Evolutionary conservation across 2,888 invertebrate species (phyloP).

Genomic region (Diogma glabrata): DNA sequence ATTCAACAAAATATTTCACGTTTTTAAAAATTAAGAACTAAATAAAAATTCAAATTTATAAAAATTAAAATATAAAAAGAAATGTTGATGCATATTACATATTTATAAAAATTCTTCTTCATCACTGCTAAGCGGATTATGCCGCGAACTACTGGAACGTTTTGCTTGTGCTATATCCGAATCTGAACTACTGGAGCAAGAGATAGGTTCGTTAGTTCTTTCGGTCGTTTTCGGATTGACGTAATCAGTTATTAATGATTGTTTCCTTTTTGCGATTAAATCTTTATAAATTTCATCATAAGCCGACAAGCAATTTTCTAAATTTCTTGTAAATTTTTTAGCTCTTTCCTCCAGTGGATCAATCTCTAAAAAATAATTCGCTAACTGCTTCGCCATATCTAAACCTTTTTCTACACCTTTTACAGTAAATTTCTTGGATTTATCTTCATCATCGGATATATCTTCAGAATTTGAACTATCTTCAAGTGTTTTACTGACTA

Average conservation of each 20-base stretch:
- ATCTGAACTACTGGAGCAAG: not conserved
- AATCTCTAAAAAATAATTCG: slow-evolving; percentile 1
- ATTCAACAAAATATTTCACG: not conserved
- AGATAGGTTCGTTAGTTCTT: not conserved
- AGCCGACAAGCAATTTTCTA: not conserved
- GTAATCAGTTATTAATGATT: not conserved
- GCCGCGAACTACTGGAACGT: slow-evolving; percentile 3
- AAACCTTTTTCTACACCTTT: not conserved
- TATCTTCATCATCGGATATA: not conserved
- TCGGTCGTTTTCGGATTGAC: not conserved
- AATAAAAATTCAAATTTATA: not conserved
- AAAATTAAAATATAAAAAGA: not conserved
- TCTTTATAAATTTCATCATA: not conserved
- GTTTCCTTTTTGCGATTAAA: not conserved
- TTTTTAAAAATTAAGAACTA: slow-evolving; percentile 1
- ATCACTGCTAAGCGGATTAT: not conserved
- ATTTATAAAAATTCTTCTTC: not conserved
- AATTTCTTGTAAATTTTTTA: slow-evolving; percentile 1
- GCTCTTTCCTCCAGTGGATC: not conserved
- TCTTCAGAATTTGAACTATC: slow-evolving; percentile 1
- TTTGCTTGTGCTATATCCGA: not conserved
- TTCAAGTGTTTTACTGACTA: not conserved
- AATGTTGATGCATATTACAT: slow-evolving; percentile 2
- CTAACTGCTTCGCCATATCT: not conserved
- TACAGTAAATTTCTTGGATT: not conserved